A percentile compares a stretch with the other conserved stretches of the same genome.
phyloP scores from a whole-genome alignment of 2,888 invertebrate genomes.

The Anoplius nigerrimus region DNA sequence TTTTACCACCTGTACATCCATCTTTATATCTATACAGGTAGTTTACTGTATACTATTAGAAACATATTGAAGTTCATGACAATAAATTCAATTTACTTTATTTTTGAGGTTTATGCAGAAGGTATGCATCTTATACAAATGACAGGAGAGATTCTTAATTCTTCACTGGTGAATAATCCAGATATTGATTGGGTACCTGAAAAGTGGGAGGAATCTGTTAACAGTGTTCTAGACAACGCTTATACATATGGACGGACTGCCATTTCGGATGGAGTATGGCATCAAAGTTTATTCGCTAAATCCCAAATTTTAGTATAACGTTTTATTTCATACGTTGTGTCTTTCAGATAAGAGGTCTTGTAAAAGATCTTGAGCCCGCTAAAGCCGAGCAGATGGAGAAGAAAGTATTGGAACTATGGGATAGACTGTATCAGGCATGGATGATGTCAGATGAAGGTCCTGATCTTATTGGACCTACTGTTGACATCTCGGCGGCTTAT shows the following conservation, averaged over 20 bases:
- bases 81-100: slow-evolving; percentile 5
- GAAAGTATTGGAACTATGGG: slow-evolving; percentile 95
- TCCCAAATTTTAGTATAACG: slow-evolving; percentile 8
- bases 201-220: slow-evolving; percentile 89
- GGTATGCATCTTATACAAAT: slow-evolving; percentile 93
- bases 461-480: slow-evolving; percentile 82
- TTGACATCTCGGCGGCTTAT: slow-evolving; percentile 84
- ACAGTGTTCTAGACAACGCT: slow-evolving; percentile 93
- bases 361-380: slow-evolving; percentile 87
- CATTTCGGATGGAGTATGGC: slow-evolving; percentile 87
- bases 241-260: slow-evolving; percentile 95
- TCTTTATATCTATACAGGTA: slow-evolving; percentile 91
- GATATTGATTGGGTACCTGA: slow-evolving; percentile 87
- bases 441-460: slow-evolving; percentile 82
- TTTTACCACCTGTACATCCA: slow-evolving; percentile 85
- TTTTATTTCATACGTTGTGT: slow-evolving; percentile 8
- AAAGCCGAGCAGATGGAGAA: slow-evolving; percentile 90
- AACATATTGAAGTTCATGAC: background rate
- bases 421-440: slow-evolving; percentile 94
- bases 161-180: slow-evolving; percentile 92
- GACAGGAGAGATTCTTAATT: slow-evolving; percentile 91
- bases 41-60: slow-evolving; percentile 18
- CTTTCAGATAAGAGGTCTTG: slow-evolving; percentile 83
- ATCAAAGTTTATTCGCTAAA: slow-evolving; percentile 13
- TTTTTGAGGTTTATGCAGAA: slow-evolving; percentile 90